A percentile compares a stretch with the other conserved stretches of the same genome.
These are phyloP conservation scores for Wasmannia auropunctata DNA, from an alignment of 1,140 invertebrate genomes.

Conservation along the genomic window DNA sequence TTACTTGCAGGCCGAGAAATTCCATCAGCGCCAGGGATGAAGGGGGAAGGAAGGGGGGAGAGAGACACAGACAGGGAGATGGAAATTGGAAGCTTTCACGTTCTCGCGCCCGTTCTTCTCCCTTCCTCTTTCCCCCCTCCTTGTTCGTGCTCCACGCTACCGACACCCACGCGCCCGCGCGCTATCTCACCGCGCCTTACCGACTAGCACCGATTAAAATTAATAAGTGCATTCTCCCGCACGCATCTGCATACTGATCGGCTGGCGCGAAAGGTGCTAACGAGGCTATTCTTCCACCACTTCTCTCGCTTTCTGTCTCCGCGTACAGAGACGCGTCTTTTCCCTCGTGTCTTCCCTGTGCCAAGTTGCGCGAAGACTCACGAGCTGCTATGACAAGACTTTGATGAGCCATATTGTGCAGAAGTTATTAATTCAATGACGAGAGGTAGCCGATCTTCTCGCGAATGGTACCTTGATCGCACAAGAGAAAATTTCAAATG, in stretches of 20 bases:
- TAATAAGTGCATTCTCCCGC: constrained; percentile 62
- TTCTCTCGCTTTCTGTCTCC: neutral
- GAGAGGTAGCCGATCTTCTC: neutral
- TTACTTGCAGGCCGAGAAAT: constrained; percentile 64
- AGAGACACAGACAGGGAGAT: constrained; percentile 22
- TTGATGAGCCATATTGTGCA: constrained; percentile 31
- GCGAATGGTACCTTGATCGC: neutral
- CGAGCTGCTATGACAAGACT: constrained; percentile 3
- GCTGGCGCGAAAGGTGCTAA: constrained; percentile 65
- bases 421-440: constrained; percentile 29
- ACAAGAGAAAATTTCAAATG: neutral
- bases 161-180: constrained; percentile 27
- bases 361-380: constrained; percentile 11
- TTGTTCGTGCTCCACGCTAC: constrained; percentile 15
- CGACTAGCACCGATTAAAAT: constrained; percentile 63
- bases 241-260: constrained; percentile 52
- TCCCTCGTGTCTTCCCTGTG: constrained; percentile 57
- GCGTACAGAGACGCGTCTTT: constrained; percentile 21
- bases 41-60: neutral
- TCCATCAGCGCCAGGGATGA: constrained; percentile 51
- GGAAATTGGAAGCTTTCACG: constrained; percentile 68
- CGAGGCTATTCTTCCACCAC: constrained; percentile 64
- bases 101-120: constrained; percentile 13
- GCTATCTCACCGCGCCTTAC: constrained; percentile 17
- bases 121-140: constrained; percentile 20